Evolutionary conservation across 2,888 invertebrate species (phyloP).

Genomic region (Cephus sareptanus): DNA sequence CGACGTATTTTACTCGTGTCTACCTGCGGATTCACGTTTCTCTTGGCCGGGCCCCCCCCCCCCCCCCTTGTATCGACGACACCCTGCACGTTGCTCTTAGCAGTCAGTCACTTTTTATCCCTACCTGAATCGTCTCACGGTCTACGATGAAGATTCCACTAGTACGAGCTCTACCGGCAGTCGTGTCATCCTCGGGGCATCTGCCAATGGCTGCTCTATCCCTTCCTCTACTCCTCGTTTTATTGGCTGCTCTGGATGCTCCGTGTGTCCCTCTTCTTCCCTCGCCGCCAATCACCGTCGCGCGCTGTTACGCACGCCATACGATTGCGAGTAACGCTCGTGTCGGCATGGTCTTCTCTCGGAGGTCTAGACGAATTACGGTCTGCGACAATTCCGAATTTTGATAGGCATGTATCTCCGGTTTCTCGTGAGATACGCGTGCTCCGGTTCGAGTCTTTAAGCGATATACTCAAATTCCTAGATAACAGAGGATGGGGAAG

Average conservation of each 20-base stretch:
- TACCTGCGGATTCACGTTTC: neutral
- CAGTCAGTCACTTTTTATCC: slow-evolving; percentile 14
- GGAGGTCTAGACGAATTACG: neutral
- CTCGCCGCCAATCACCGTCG: slow-evolving; percentile 9
- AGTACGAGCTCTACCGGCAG: slow-evolving; percentile 5
- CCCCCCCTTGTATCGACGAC: neutral
- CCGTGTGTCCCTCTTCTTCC: slow-evolving; percentile 23
- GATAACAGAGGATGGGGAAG: neutral
- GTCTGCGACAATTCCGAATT: neutral
- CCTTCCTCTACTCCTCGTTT: slow-evolving; percentile 17
- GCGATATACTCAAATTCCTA: neutral
- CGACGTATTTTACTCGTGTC: neutral
- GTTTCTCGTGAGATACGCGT: neutral
- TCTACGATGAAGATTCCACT: slow-evolving; percentile 20
- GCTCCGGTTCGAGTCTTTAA: neutral
- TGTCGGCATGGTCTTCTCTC: neutral
- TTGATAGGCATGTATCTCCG: neutral
- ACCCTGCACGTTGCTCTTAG: slow-evolving; percentile 16
- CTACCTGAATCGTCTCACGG: slow-evolving; percentile 17
- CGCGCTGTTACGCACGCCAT: neutral
- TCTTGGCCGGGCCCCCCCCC: too few relatives aligned
- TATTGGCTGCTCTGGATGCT: slow-evolving; percentile 21
- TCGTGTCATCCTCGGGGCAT: neutral
- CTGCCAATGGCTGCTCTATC: slow-evolving; percentile 25
- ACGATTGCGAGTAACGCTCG: neutral